These are phyloP conservation scores for Amblyjoppa proteus DNA, from an alignment of 2,888 invertebrate species.

Conservation along the genomic window DNA sequence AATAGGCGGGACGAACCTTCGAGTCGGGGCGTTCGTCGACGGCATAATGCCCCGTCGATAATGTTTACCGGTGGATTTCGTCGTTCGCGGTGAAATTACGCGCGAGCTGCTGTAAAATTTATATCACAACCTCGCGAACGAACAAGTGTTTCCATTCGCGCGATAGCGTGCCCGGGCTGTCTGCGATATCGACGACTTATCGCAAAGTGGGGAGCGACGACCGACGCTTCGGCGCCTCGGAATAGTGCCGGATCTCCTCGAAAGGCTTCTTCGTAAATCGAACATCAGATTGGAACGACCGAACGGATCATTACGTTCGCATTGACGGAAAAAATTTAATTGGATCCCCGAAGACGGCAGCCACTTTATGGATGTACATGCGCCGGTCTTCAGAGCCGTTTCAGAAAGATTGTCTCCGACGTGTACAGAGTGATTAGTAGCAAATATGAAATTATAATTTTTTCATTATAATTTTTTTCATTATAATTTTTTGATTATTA, in stretches of 20 bases:
- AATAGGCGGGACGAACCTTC: constrained; percentile 1
- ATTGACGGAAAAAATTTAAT: constrained; percentile 3
- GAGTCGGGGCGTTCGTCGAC: background rate
- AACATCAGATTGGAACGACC: constrained; percentile 10
- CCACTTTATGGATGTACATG: background rate
- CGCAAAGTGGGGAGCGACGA: background rate
- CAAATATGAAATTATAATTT: background rate
- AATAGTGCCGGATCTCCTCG: background rate
- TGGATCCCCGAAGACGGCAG: background rate
- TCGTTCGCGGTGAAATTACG: constrained; percentile 26
- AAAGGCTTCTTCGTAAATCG: constrained; percentile 12
- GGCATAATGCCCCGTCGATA: background rate
- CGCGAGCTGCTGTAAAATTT: constrained; percentile 25
- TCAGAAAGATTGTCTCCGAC: background rate
- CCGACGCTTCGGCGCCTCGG: background rate
- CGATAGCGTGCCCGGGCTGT: background rate
- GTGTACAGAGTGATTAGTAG: background rate
- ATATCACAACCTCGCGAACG: background rate
- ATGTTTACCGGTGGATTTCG: constrained; percentile 8
- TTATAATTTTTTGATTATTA: no score
- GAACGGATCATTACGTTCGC: constrained; percentile 10
- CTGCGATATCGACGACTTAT: background rate
- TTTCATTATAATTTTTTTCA: no score
- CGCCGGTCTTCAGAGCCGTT: background rate
- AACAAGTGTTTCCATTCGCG: background rate